A percentile compares a stretch with the other conserved stretches of the same genome.
Conservation (phyloP, 2,797 vertebrate genomes). For the Leucoraja ocellata region DNA sequence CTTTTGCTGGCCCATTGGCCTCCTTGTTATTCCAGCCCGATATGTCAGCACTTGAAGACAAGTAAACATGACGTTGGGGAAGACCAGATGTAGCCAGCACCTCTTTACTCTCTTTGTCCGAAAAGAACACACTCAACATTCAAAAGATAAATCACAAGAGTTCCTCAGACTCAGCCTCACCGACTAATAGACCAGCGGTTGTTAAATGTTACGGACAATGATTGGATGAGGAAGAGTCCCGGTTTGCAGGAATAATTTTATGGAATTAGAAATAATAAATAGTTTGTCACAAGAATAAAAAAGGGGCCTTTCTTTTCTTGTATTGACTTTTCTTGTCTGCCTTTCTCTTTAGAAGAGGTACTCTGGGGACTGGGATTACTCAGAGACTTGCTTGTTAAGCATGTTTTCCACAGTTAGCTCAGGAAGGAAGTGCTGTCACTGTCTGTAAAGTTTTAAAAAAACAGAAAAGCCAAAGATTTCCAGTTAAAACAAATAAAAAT, state of each 20-base stretch:
- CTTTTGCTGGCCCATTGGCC: not conserved
- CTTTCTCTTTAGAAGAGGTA: constrained; percentile 27
- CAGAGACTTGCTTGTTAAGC: constrained; percentile 31
- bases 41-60: not conserved
- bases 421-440: constrained; percentile 60
- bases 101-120: not conserved
- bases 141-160: not conserved
- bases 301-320: not conserved
- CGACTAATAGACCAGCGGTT: not conserved
- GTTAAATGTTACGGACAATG: not conserved
- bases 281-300: not conserved
- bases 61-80: not conserved
- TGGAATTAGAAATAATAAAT: constrained; percentile 20
- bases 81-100: not conserved
- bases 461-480: constrained; percentile 53
- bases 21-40: not conserved
- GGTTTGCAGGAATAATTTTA: not conserved
- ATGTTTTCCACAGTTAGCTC: constrained; percentile 50
- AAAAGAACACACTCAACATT: not conserved
- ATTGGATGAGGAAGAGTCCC: not conserved
- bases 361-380: not conserved
- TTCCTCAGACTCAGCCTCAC: not conserved
- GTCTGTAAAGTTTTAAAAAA: constrained; percentile 54
- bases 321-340: not conserved
- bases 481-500: constrained; percentile 37